phyloP scores from a whole-genome alignment of 2,113 vertebrate species.

The Mionectes macconnelli region DNA sequence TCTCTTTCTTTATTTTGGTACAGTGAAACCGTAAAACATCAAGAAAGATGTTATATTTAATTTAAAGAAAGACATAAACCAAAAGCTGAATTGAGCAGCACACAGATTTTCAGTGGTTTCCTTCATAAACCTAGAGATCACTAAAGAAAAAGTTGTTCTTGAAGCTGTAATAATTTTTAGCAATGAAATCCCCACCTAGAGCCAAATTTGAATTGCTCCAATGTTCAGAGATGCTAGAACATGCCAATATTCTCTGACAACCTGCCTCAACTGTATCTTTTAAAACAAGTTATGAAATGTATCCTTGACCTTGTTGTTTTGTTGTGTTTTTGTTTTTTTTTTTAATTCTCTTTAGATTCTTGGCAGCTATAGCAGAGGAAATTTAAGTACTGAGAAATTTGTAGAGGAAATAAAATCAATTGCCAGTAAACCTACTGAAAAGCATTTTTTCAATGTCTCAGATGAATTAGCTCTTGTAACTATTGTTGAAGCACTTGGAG shows the following conservation, averaged over 20 bases:
- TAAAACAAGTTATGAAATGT: background rate
- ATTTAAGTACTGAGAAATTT: constrained; percentile 85
- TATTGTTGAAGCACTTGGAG: constrained; percentile 90
- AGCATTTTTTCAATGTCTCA: constrained; percentile 98
- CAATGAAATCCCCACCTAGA: background rate
- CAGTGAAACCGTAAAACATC: background rate
- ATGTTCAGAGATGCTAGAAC: background rate
- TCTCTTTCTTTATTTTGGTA: background rate
- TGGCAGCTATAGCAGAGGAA: constrained; percentile 91
- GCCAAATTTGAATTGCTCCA: background rate
- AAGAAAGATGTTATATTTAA: background rate
- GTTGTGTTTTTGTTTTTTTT: background rate
- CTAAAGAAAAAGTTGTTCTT: background rate
- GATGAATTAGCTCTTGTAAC: constrained; percentile 88
- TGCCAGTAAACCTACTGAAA: constrained; percentile 83
- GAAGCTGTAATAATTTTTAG: background rate
- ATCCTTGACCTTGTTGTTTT: background rate
- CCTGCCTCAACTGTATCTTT: background rate
- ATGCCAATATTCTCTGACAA: background rate
- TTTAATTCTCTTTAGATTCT: constrained; percentile 81
- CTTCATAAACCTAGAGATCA: background rate
- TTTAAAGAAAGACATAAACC: background rate
- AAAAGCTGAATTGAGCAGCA: background rate
- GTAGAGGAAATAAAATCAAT: constrained; percentile 91
- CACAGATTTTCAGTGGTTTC: background rate